Evolutionary conservation across 2,113 vertebrate genomes (phyloP).

Genomic region (Illadopsis cleaveri): DNA sequence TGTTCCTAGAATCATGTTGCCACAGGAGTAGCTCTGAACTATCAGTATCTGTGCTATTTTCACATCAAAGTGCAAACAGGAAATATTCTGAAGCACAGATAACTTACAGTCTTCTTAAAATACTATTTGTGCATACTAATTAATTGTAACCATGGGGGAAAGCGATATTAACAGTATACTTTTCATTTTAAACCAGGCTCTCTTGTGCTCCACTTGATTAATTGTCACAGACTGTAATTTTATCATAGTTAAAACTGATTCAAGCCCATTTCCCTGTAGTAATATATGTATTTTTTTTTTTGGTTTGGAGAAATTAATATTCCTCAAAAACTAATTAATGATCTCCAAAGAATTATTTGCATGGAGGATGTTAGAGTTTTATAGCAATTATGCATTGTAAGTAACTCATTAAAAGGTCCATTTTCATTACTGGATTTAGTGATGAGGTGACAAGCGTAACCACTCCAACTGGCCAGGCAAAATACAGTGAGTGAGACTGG

Average conservation of each 20-base stretch:
- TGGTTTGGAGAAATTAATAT: constrained; percentile 70
- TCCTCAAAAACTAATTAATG: constrained; percentile 72
- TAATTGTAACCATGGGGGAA: constrained; percentile 20
- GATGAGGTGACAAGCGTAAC: constrained; percentile 54
- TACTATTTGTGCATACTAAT: constrained; percentile 49
- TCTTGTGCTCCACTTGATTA: constrained; percentile 58
- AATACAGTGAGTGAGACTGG: neutral
- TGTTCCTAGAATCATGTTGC: neutral
- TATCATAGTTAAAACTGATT: constrained; percentile 70
- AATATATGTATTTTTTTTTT: constrained; percentile 52
- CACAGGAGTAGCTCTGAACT: neutral
- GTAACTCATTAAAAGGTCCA: constrained; percentile 62
- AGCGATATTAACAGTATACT: constrained; percentile 9
- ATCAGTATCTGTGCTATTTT: neutral
- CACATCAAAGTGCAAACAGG: neutral
- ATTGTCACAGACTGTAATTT: constrained; percentile 67
- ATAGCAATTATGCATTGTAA: constrained; percentile 53
- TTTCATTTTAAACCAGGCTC: constrained; percentile 50
- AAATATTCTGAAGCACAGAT: neutral
- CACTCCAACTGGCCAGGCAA: constrained; percentile 39
- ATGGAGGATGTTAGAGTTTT: constrained; percentile 61
- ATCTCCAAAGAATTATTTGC: constrained; percentile 69
- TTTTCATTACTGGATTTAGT: constrained; percentile 67
- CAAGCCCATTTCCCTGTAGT: constrained; percentile 59
- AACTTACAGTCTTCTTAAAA: constrained; percentile 27